Evolutionary conservation across 2,797 vertebrate species (phyloP).

Genomic region (Smutsia temminckii): DNA sequence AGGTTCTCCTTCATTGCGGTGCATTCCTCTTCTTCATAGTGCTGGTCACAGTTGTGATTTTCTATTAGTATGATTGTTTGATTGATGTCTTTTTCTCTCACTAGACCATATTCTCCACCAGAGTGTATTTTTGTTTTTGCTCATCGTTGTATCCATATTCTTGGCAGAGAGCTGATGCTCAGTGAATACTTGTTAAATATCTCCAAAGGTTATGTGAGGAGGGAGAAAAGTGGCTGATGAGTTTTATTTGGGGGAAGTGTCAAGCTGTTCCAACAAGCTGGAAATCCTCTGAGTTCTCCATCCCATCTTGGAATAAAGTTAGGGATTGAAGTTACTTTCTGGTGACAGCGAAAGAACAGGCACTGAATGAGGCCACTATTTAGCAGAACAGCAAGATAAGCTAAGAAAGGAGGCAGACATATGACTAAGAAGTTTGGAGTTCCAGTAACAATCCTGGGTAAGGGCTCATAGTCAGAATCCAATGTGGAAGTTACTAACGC

Average conservation of each 20-base stretch:
- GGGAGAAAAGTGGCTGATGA: fast-evolving
- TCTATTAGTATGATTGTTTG: not conserved
- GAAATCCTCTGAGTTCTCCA: not conserved
- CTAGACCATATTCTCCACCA: not conserved
- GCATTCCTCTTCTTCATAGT: not conserved
- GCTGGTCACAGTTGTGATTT: not conserved
- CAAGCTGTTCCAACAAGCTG: not conserved
- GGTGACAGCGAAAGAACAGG: not conserved
- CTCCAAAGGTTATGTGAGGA: not conserved
- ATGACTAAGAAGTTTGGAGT: not conserved
- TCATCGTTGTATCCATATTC: not conserved
- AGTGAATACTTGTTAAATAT: not conserved
- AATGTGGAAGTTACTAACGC: not conserved
- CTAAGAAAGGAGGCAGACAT: not conserved
- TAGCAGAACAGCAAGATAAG: not conserved
- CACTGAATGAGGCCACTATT: not conserved
- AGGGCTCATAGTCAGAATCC: not conserved
- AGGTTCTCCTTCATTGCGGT: not conserved
- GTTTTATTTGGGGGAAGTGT: not conserved
- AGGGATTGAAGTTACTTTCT: not conserved
- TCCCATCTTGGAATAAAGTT: not conserved
- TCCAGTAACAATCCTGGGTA: not conserved
- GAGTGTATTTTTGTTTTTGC: not conserved
- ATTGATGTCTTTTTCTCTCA: not conserved
- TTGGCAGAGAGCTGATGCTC: not conserved